phyloP scores from a whole-genome alignment of 2,888 invertebrate genomes.

The Parelbella ahira region DNA sequence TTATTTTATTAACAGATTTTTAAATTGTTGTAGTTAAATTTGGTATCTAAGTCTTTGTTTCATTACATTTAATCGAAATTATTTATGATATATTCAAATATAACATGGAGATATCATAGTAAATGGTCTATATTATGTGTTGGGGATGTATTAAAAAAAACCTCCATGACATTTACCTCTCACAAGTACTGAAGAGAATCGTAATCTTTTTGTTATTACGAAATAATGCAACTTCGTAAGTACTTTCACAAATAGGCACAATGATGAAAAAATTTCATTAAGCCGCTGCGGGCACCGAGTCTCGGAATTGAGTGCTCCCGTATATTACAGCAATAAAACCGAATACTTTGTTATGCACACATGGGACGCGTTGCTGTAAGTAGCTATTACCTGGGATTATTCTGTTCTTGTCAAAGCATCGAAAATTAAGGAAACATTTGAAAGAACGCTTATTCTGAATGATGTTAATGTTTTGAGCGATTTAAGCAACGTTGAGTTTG shows the following conservation, averaged over 20 bases:
- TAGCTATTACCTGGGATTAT: constrained; percentile 19
- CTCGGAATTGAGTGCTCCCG: constrained; percentile 42
- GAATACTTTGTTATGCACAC: constrained; percentile 49
- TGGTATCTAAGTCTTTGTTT: too few species aligned
- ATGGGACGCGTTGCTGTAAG: constrained; percentile 34
- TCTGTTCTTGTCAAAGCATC: constrained; percentile 2
- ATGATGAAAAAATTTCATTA: constrained; percentile 47
- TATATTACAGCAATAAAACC: constrained; percentile 50
- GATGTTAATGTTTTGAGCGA: too few species aligned
- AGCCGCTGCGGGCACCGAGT: constrained; percentile 33
- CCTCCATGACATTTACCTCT: too few species aligned
- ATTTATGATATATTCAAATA: too few species aligned
- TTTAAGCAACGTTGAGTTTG: too few species aligned
- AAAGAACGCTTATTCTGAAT: constrained; percentile 3
- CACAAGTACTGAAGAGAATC: background rate
- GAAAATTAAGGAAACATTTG: background rate
- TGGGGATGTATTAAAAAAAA: too few species aligned
- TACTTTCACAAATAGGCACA: constrained; percentile 36
- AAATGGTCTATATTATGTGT: too few species aligned
- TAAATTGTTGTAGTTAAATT: too few species aligned
- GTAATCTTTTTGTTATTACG: background rate
- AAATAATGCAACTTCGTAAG: constrained; percentile 25
- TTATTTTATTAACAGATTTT: too few species aligned
- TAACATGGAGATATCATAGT: too few species aligned
- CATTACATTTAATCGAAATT: too few species aligned